Percentiles rank a stretch among this genome's conserved stretches.
phyloP scores from a whole-genome alignment of 2,888 invertebrate genomes.

The Heliconius ethilla region DNA sequence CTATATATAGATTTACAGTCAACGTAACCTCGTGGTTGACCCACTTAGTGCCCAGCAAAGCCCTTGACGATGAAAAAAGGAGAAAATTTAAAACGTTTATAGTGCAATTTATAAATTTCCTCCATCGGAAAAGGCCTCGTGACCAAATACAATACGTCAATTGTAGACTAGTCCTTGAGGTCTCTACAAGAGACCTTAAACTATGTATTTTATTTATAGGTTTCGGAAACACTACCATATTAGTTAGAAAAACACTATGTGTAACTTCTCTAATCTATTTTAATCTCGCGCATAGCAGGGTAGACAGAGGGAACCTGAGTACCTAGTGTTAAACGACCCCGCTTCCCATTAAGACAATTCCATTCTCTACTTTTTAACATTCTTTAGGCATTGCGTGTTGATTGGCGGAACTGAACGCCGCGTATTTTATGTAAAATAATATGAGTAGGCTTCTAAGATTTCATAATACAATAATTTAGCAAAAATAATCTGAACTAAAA shows the following conservation, averaged over 20 bases:
- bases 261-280: background rate
- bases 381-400: too few species aligned
- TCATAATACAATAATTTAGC: too few species aligned
- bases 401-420: too few species aligned
- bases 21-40: slow-evolving; percentile 57
- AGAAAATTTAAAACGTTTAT: slow-evolving; percentile 18
- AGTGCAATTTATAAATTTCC: slow-evolving; percentile 21
- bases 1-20: slow-evolving; percentile 61
- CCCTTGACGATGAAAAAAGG: slow-evolving; percentile 31
- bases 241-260: background rate
- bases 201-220: slow-evolving; percentile 6
- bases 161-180: slow-evolving; percentile 8
- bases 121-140: slow-evolving; percentile 10
- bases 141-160: slow-evolving; percentile 24
- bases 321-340: too few species aligned
- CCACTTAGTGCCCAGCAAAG: slow-evolving; percentile 50
- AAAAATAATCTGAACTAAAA: background rate
- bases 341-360: too few species aligned
- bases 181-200: background rate
- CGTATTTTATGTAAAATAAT: background rate
- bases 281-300: too few species aligned
- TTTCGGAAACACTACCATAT: background rate
- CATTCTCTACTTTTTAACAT: too few species aligned
- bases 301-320: too few species aligned
- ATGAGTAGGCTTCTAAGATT: background rate